Base-by-base conservation (phyloP, 2,113 vertebrate species). In the Aptenodytes forsteri region DNA sequence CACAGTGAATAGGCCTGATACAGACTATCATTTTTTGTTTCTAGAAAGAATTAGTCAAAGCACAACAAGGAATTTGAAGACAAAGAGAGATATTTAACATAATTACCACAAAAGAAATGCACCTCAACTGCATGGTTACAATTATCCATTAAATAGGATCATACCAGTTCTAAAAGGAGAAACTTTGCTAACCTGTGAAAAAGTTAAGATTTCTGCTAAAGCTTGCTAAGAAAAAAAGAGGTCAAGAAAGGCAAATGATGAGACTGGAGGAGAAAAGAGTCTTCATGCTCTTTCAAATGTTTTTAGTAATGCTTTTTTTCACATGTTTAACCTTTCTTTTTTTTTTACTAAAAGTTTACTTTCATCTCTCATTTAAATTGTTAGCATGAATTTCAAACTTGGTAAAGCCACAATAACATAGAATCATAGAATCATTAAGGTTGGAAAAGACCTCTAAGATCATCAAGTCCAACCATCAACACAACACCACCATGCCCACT, bases 91-190 rank as follows among this genome's bases (percentile, higher is more conserved):
- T n/a, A 55, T 59, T 85, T 65, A 78, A 47, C 7, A 3, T 25
- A 69, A 76, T 47, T 80, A 34, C 5, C 9, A 12, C 6, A 23
- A 61, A 83, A 64, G 6, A 70, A 78, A 62, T n/a, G 5, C 3
- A 29, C 11, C 7, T 58, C 50, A 54, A 81, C 0, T 0, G 0
- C 10, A 7, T 40, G 21, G 20, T 30, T 79, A 49, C 4, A 56
- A 26, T 77, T 88, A 76, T 69, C 8, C 3, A 2, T 65, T 80
- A 79, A 32, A 79, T 42, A 4, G 4, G 3, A 36, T 50, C 17
- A 26, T 27, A 25, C 3, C 1, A 16, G 9, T 91, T 89, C 22
- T 62, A 58, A 47, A 65, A 66, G 6, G 4, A 65, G 17, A 58
- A 87, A 36, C 16, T 81, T 65, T 11, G 11, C 3, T 59, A 84